Evolutionary conservation across 2,888 invertebrate genomes (phyloP).

Genomic region (Aspidiotus destructor): DNA sequence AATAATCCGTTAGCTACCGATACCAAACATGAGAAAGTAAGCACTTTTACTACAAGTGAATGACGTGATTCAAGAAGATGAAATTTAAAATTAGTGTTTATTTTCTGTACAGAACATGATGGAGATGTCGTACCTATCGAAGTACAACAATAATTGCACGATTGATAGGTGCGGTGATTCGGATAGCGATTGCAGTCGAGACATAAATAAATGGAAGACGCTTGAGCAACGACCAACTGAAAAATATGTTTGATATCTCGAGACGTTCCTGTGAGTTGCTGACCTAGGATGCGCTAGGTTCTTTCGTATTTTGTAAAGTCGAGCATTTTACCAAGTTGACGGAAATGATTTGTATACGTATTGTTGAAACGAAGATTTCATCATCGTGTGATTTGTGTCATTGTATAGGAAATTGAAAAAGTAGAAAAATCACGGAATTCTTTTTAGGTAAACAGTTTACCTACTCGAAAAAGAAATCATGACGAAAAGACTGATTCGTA

Average conservation of each 20-base stretch:
- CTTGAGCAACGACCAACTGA: conserved; percentile 37
- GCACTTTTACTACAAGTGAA: conserved; percentile 36
- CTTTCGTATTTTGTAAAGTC: neutral
- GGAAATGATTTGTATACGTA: no score
- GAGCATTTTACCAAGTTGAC: no score
- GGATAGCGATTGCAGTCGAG: conserved; percentile 33
- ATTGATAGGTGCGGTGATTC: conserved; percentile 36
- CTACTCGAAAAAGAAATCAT: no score
- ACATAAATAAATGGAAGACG: conserved; percentile 36
- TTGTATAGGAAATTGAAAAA: no score
- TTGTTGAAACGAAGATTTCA: neutral
- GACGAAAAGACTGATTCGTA: no score
- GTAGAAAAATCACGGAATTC: no score
- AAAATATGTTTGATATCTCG: conserved; percentile 37
- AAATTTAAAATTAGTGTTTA: conserved; percentile 35
- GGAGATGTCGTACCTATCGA: conserved; percentile 58
- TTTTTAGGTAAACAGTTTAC: no score
- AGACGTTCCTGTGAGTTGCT: conserved; percentile 11
- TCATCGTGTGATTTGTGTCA: neutral
- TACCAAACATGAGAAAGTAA: conserved; percentile 56
- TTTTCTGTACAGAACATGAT: conserved; percentile 48
- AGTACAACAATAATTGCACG: conserved; percentile 52
- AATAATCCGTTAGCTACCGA: conserved; percentile 65
- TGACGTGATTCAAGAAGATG: neutral
- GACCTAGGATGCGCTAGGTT: neutral